These are phyloP conservation scores for Rotaria sp. DNA, from an alignment of 2,888 invertebrate genomes.

Conservation along the genomic window DNA sequence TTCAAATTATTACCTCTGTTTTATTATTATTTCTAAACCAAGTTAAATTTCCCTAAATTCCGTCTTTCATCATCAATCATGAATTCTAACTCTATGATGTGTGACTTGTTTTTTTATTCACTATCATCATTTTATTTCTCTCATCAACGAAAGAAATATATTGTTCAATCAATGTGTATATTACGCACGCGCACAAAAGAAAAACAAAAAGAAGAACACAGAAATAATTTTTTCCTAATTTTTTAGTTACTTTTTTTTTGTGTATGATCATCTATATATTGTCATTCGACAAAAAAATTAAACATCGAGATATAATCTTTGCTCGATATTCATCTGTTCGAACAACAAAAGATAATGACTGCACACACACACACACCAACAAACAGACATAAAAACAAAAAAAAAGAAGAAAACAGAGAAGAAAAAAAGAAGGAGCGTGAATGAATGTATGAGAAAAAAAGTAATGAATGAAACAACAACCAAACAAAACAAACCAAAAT, in stretches of 20 bases:
- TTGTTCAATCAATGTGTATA: constrained; percentile 3
- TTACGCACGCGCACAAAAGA: constrained; percentile 11
- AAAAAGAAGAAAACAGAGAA: neutral
- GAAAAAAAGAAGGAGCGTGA: neutral
- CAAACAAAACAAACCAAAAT: constrained; percentile 12
- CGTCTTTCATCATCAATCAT: neutral
- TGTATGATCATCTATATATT: neutral
- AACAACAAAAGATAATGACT: neutral
- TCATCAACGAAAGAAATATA: neutral
- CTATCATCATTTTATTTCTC: constrained; percentile 15
- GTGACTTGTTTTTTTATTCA: constrained; percentile 7
- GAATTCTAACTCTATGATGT: neutral
- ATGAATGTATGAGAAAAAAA: neutral
- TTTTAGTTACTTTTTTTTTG: constrained; percentile 17
- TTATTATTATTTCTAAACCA: neutral
- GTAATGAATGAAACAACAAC: neutral
- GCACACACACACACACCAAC: constrained; percentile 15
- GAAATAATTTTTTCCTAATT: neutral
- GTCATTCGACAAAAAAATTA: neutral
- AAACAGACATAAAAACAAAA: neutral
- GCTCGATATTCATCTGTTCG: neutral
- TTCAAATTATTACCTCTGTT: neutral
- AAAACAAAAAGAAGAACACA: neutral
- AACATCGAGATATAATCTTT: neutral
- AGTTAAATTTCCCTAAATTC: too few relatives aligned